Percentiles rank a stretch among this genome's conserved stretches.
Conservation (phyloP, 2,888 invertebrate species). For the Dryadula phaetusa region DNA sequence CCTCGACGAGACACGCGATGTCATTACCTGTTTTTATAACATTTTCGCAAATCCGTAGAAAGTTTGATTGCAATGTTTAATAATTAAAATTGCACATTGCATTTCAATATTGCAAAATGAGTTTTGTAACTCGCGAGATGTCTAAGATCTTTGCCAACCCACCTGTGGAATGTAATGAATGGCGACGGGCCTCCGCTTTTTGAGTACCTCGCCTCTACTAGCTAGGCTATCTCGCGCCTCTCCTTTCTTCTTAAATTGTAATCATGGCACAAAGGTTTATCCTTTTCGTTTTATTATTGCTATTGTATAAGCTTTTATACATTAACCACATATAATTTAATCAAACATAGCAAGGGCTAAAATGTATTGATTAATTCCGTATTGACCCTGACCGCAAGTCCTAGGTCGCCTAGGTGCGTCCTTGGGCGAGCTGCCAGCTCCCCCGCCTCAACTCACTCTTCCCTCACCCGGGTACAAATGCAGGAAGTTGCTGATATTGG, state of each 20-base stretch:
- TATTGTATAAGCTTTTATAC: neutral
- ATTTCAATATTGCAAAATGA: conserved; percentile 31
- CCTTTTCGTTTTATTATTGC: neutral
- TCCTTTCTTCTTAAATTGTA: conserved; percentile 35
- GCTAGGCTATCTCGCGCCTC: conserved; percentile 28
- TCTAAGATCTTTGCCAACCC: conserved; percentile 45
- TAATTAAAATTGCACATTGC: conserved; percentile 34
- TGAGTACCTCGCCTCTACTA: conserved; percentile 37
- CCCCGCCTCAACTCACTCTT: conserved; percentile 42
- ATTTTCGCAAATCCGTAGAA: conserved; percentile 75
- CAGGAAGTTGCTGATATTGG: conserved; percentile 69
- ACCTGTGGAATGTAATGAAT: conserved; percentile 46
- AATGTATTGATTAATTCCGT: conserved; percentile 40
- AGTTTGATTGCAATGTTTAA: conserved; percentile 52
- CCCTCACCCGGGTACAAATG: conserved; percentile 50
- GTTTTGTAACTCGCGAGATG: conserved; percentile 34
- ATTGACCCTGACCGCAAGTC: conserved; percentile 71
- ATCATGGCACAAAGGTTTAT: neutral
- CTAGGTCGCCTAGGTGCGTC: conserved; percentile 73
- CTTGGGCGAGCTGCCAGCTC: conserved; percentile 73
- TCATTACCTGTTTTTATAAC: conserved; percentile 67
- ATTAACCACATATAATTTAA: neutral
- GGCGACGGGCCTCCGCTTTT: conserved; percentile 42
- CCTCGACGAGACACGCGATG: conserved; percentile 74
- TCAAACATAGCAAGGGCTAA: neutral